A percentile compares a stretch with the other conserved stretches of the same genome.
Evolutionary conservation across 2,888 invertebrate genomes (phyloP).

Genomic region (Pachydiplax longipennis): DNA sequence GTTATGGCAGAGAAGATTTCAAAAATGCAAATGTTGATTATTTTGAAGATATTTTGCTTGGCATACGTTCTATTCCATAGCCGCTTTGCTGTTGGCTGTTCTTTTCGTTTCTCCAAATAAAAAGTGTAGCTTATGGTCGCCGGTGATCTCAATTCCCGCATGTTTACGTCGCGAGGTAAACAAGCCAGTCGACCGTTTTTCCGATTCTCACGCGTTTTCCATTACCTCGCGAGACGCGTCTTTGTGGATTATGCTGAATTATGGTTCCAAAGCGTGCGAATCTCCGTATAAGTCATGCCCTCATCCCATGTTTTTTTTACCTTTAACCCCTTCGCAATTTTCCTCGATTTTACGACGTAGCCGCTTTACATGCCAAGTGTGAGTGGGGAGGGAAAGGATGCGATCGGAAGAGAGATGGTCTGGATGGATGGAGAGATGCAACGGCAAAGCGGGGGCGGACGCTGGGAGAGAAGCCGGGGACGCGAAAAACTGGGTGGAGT

Average conservation of each 20-base stretch:
- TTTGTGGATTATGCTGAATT: not conserved
- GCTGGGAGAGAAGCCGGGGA: not conserved
- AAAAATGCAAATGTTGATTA: too few species aligned
- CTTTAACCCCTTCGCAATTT: not conserved
- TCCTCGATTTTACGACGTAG: not conserved
- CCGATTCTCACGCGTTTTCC: not conserved
- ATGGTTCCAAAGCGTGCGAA: not conserved
- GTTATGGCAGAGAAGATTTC: too few species aligned
- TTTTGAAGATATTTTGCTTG: too few species aligned
- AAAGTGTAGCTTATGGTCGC: not conserved
- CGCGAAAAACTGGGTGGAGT: slow-evolving; percentile 35
- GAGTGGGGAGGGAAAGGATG: not conserved
- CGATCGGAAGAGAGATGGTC: not conserved
- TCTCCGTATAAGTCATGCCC: not conserved
- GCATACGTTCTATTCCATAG: too few species aligned
- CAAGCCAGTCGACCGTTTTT: not conserved
- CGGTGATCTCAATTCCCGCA: not conserved
- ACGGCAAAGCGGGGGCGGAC: not conserved
- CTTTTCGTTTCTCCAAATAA: too few species aligned
- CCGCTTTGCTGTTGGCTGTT: too few species aligned
- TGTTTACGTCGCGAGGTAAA: not conserved
- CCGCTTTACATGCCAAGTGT: not conserved
- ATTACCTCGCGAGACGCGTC: not conserved
- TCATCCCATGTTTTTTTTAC: not conserved
- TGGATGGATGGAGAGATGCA: not conserved